These are phyloP conservation scores for Ruditapes philippinarum DNA, from an alignment of 1,140 invertebrate species.

Conservation along the genomic window DNA sequence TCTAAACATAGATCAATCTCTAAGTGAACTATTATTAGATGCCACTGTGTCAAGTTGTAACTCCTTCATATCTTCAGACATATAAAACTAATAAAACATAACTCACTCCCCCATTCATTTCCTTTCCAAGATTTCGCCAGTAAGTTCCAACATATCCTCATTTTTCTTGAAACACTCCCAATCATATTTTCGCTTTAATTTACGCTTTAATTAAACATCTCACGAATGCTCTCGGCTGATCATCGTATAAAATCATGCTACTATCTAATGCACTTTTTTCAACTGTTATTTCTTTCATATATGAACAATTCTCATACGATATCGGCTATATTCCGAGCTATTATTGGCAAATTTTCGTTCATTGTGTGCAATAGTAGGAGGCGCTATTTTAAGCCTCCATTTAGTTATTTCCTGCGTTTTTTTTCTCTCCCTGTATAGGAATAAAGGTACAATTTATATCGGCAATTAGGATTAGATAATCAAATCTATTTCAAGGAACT, in stretches of 20 bases:
- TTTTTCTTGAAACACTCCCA: background rate
- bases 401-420: background rate
- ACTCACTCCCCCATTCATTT: no score
- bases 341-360: slow-evolving; percentile 8
- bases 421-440: background rate
- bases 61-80: no score
- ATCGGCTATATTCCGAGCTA: background rate
- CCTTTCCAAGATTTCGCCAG: no score
- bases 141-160: no score
- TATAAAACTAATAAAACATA: no score
- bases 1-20: no score
- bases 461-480: no score
- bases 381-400: slow-evolving; percentile 10
- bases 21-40: no score
- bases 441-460: background rate
- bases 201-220: no score
- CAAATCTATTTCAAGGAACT: background rate
- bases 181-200: background rate
- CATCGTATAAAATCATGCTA: background rate
- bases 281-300: background rate
- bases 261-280: background rate
- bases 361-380: slow-evolving; percentile 18
- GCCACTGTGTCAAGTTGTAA: no score
- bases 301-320: background rate
- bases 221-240: background rate